These are phyloP conservation scores for Daptonema setosum DNA, from an alignment of 2,888 invertebrate species.

Conservation along the genomic window DNA sequence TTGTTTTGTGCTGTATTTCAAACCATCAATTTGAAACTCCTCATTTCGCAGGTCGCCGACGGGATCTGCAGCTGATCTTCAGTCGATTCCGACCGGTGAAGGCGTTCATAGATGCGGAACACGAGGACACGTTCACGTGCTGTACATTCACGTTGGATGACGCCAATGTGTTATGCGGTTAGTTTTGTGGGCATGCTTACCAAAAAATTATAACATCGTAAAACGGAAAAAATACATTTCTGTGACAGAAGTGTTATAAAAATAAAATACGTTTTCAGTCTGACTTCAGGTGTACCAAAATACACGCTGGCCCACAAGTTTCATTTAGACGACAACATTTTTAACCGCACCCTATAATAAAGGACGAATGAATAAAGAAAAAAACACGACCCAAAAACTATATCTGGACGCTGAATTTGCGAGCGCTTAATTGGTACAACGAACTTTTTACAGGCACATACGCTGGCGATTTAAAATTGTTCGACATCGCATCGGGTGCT, in stretches of 20 bases:
- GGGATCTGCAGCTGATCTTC: constrained; percentile 8
- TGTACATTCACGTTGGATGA: constrained; percentile 12
- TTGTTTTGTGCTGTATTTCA: constrained; percentile 28
- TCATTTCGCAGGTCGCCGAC: background rate
- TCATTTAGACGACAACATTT: too few relatives aligned
- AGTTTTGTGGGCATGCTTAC: too few relatives aligned
- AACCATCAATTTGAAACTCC: too few relatives aligned
- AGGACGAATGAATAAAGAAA: too few relatives aligned
- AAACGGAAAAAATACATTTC: too few relatives aligned
- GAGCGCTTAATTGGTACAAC: constrained; percentile 28
- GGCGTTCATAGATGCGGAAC: constrained; percentile 34
- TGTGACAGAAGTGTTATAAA: too few relatives aligned
- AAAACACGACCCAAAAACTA: too few relatives aligned
- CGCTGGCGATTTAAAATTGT: constrained; percentile 66
- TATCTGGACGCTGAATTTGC: background rate
- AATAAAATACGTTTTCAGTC: too few relatives aligned
- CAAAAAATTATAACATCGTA: too few relatives aligned
- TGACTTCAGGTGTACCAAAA: too few relatives aligned
- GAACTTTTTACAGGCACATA: constrained; percentile 62
- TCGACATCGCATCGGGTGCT: constrained; percentile 55
- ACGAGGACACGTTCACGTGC: constrained; percentile 45
- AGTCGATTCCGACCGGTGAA: constrained; percentile 44
- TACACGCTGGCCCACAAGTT: too few relatives aligned
- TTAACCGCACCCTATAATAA: too few relatives aligned
- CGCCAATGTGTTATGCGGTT: background rate